phyloP scores from a whole-genome alignment of 2,888 invertebrate genomes.

The Ophion ellenae region DNA sequence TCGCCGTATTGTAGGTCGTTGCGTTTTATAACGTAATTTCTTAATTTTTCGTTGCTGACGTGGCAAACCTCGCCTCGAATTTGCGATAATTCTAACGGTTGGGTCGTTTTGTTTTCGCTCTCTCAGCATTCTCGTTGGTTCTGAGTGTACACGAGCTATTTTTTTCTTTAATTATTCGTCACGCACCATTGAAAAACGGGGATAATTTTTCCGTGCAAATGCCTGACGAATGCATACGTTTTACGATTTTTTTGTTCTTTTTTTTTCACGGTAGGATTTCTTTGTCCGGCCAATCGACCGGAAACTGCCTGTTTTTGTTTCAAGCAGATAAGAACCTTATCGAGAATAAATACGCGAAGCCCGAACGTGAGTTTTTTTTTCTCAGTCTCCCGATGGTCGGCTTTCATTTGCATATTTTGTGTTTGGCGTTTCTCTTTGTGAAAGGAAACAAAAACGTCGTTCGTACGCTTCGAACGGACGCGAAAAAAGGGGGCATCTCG shows the following conservation, averaged over 20 bases:
- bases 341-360: slow-evolving; percentile 14
- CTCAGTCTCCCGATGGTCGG: not conserved
- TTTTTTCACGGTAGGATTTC: slow-evolving; percentile 4
- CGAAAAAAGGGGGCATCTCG: too few species aligned
- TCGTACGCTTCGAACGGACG: too few species aligned
- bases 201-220: not conserved
- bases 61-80: slow-evolving; percentile 4
- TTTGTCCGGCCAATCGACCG: slow-evolving; percentile 1
- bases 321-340: slow-evolving; percentile 42
- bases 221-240: not conserved
- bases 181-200: not conserved
- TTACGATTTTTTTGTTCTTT: not conserved
- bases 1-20: slow-evolving; percentile 82
- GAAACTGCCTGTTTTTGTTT: slow-evolving; percentile 7
- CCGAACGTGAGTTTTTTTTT: slow-evolving; percentile 3
- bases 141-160: not conserved
- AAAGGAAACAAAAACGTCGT: too few species aligned
- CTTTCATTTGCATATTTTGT: too few species aligned
- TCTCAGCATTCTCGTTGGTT: not conserved
- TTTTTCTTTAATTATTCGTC: not conserved
- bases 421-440: too few species aligned
- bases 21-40: slow-evolving; percentile 81
- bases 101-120: slow-evolving; percentile 71
- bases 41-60: slow-evolving; percentile 73
- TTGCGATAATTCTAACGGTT: not conserved